Evolutionary conservation across 2,888 invertebrate species (phyloP).

Genomic region (Dolichomitus sp.): DNA sequence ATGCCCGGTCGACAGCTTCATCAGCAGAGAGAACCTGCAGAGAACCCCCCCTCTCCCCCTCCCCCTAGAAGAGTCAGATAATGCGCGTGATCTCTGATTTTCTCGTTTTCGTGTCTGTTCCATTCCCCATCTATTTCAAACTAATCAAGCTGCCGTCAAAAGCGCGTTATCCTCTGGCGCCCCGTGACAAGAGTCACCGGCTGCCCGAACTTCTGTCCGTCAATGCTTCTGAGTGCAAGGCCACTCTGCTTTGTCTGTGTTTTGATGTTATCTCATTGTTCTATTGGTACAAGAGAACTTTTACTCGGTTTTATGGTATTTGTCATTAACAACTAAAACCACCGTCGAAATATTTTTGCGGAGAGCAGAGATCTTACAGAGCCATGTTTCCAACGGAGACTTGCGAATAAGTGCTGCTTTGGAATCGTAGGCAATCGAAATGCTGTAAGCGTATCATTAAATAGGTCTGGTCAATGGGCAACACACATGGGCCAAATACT

Average conservation of each 20-base stretch:
- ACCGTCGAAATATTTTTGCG: too few species aligned
- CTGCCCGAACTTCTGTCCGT: background rate
- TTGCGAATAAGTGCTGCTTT: too few species aligned
- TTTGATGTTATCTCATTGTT: background rate
- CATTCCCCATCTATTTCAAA: slow-evolving; percentile 64
- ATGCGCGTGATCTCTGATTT: slow-evolving; percentile 45
- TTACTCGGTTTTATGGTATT: too few species aligned
- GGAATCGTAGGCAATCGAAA: too few species aligned
- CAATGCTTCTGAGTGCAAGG: background rate
- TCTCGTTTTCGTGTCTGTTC: slow-evolving; percentile 26
- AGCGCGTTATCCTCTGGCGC: slow-evolving; percentile 66
- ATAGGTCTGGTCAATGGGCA: too few species aligned
- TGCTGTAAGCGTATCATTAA: too few species aligned
- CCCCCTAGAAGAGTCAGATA: slow-evolving; percentile 36
- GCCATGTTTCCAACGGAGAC: too few species aligned
- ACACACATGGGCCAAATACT: too few species aligned
- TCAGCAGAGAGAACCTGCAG: slow-evolving; percentile 67
- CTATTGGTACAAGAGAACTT: too few species aligned
- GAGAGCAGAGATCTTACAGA: too few species aligned
- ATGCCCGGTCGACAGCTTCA: slow-evolving; percentile 75
- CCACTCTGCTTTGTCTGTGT: background rate
- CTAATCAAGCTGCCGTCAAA: slow-evolving; percentile 73
- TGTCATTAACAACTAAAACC: too few species aligned
- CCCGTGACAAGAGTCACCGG: slow-evolving; percentile 22
- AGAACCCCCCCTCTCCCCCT: slow-evolving; percentile 1